Evolutionary conservation across 2,797 vertebrate species (phyloP).

Genomic region (Cuculus canorus): DNA sequence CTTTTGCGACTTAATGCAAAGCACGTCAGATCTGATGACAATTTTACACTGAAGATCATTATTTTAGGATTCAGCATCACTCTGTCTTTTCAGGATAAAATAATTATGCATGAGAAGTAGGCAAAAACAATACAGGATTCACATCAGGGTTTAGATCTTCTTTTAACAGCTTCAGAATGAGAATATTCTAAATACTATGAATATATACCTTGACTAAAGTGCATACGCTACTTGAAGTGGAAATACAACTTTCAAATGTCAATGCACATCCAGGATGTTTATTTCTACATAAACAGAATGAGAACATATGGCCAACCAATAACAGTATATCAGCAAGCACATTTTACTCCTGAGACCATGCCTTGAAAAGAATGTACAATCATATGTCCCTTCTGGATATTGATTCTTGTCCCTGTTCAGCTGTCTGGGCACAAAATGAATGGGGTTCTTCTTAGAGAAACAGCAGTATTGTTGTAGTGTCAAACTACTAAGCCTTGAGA

Average conservation of each 20-base stretch:
- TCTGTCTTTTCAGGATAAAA: background rate
- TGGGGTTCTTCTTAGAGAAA: background rate
- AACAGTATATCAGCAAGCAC: background rate
- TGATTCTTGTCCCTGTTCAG: slow-evolving; percentile 6
- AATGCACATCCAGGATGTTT: background rate
- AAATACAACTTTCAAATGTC: slow-evolving; percentile 21
- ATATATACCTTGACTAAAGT: background rate
- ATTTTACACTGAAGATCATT: background rate
- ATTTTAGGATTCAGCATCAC: background rate
- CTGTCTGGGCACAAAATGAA: background rate
- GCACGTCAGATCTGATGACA: background rate
- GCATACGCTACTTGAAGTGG: background rate
- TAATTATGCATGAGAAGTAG: background rate
- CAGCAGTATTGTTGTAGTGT: background rate
- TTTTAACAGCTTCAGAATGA: background rate
- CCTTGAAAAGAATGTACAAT: background rate
- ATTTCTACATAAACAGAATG: slow-evolving; percentile 20
- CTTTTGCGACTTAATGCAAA: background rate
- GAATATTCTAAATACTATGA: background rate
- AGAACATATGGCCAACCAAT: slow-evolving; percentile 7
- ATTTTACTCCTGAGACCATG: background rate
- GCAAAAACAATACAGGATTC: background rate
- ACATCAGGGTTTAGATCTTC: background rate
- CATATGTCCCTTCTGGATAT: background rate
- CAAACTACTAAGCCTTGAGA: slow-evolving; percentile 2